Evolutionary conservation across 2,113 vertebrate species (phyloP), one percentile per base, ranked within the genome.

Genomic region (Passer domesticus): DNA sequence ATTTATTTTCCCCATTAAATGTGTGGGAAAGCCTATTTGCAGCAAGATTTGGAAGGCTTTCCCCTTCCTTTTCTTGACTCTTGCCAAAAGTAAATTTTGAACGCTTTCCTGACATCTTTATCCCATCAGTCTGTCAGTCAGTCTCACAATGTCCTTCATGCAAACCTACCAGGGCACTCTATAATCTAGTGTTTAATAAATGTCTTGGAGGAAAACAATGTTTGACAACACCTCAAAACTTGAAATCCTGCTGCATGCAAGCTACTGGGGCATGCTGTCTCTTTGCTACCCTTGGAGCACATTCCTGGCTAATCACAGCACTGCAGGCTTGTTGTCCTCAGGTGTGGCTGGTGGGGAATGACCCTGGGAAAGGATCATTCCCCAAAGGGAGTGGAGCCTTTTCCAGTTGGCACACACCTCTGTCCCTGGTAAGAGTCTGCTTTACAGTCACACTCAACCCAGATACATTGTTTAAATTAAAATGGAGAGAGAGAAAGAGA

Each of bases 11-110:
- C 53, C 37, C 12, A 30, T 85, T 85, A 88, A 50, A 92, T 87
- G 27, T 28, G 2, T 78, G 49, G 16, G 24, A 60, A 79, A 83
- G 3, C 35, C 46, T 85, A 44, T 92, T 96, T 83, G 43, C 82
- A 84, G 67, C 43, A 95, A 92, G 83, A 92, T 92, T 95, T 94
- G 64, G 31, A 94, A 95, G 10, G n/a, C 35, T 94, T 80, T 89
- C 75, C 44, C 56, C 64, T 66, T 23, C 0, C 66, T 83, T 93
- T 89, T 79, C 43, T 72, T 49, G 35, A 82, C 75, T 93, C 95
- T 58, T 88, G 9, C 8, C 10, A 33, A 72, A 69, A 87, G 31
- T 86, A 62, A 81, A 27, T 56, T 77, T 87, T 55, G 60, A 58
- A 60, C 20, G 6, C 78, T 87, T 90, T 93, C 41, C 68, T 92